A percentile compares a stretch with the other conserved stretches of the same genome.
Evolutionary conservation across 2,888 invertebrate species (phyloP).

Genomic region (Nycteola revayana): DNA sequence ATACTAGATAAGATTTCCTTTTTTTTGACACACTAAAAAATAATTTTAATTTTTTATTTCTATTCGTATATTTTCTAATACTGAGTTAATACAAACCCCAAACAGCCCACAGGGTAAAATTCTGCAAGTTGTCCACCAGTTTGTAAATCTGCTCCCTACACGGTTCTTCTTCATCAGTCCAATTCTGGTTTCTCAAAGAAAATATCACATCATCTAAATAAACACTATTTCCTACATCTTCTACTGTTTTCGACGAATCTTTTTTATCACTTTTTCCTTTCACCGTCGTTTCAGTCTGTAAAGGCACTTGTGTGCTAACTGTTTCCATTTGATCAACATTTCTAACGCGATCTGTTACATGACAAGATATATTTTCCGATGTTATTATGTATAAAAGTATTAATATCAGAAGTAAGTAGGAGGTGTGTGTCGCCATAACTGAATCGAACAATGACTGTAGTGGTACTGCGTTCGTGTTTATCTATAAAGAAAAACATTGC

Average conservation of each 20-base stretch:
- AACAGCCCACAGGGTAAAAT: slow-evolving; percentile 81
- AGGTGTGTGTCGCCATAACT: slow-evolving; percentile 43
- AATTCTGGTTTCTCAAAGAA: slow-evolving; percentile 57
- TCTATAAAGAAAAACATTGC: slow-evolving; percentile 50
- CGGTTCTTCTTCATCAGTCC: slow-evolving; percentile 55
- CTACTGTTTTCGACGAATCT: slow-evolving; percentile 24
- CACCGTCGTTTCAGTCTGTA: slow-evolving; percentile 23
- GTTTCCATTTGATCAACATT: slow-evolving; percentile 8
- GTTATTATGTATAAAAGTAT: slow-evolving; percentile 21
- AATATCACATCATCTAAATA: slow-evolving; percentile 69
- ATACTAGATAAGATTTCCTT: no score
- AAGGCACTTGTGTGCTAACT: slow-evolving; percentile 8
- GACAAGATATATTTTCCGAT: slow-evolving; percentile 26
- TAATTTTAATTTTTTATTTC: no score
- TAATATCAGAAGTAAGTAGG: no score
- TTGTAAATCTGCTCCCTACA: slow-evolving; percentile 58
- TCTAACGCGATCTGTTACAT: slow-evolving; percentile 35
- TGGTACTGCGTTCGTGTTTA: slow-evolving; percentile 24
- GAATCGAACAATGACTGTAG: slow-evolving; percentile 40
- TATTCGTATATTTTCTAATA: no score
- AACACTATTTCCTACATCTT: slow-evolving; percentile 39
- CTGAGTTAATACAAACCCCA: slow-evolving; percentile 70
- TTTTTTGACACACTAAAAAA: no score
- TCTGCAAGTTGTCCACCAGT: slow-evolving; percentile 64
- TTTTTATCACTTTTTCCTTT: slow-evolving; percentile 31